phyloP scores from a whole-genome alignment of 2,888 invertebrate species.

The Mesoligia furuncula region DNA sequence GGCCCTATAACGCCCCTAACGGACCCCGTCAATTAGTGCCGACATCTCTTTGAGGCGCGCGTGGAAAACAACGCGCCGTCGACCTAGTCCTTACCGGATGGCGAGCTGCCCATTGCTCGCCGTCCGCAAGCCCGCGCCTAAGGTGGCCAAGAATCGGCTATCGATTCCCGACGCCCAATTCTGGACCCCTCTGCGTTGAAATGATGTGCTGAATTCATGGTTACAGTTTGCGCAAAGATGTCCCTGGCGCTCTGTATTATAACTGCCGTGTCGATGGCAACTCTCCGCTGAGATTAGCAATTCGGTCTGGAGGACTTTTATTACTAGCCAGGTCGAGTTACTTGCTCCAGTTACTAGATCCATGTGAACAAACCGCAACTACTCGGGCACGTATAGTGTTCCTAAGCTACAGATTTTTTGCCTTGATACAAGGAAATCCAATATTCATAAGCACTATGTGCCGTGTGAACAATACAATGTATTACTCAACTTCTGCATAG shows the following conservation, averaged over 20 bases:
- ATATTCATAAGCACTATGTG: constrained; percentile 8
- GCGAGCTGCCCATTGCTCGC: no score
- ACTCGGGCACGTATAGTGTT: not conserved
- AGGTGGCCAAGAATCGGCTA: no score
- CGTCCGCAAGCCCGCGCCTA: no score
- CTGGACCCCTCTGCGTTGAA: no score
- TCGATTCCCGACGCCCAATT: no score
- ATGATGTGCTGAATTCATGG: no score
- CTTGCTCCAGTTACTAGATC: not conserved
- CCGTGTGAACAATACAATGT: not conserved
- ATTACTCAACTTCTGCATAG: no score
- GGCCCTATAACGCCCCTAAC: no score
- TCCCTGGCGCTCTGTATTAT: not conserved
- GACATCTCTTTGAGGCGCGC: no score
- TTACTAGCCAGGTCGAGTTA: not conserved
- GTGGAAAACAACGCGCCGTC: no score
- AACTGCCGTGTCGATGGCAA: not conserved
- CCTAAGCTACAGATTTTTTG: not conserved
- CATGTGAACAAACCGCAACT: not conserved
- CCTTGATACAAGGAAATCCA: constrained; percentile 3
- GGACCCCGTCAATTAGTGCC: no score
- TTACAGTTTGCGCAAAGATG: not conserved
- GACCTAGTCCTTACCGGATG: no score
- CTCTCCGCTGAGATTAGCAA: not conserved
- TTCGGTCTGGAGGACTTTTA: not conserved